Base-by-base conservation (phyloP, 2,888 invertebrate species). In the Thera britannica region DNA sequence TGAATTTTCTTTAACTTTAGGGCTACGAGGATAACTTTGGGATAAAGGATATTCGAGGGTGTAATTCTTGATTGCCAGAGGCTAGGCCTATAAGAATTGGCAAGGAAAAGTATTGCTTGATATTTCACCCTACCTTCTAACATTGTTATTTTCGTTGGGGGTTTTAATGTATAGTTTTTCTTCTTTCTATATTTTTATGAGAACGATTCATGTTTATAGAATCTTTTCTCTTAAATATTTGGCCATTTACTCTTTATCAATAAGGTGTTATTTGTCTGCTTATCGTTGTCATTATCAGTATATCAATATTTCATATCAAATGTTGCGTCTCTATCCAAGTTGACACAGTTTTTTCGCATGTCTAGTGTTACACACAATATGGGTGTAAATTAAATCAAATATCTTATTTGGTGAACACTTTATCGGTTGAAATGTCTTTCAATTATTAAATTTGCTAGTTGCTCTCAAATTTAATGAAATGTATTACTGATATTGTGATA, bases 311-410 rank as follows among this genome's bases (percentile, higher is more conserved):
- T 23, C 23, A 23, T 52, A 52, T 52, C 52, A 9, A 57, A 57
- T 57, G 48, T 52, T 36, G 11, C 2, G 4, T 34, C 38, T 51
- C 38, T 61, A 68, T 65, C 61, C 64, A 61, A 34, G 64, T 67
- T 71, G 72, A 69, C 67, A 67, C 57, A 64, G 58, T 72, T 74
- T 70, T 70, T 72, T 65, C 34, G n/a, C 67, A 35, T 48, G 49
- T 57, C 56, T 67, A 62, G 65, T 70, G 65, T 44, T 7, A 44
- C 44, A 6, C 62, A 67, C 54, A 61, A 60, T 54, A 63, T n/a
- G 59, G 35, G 55, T 52, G 64, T 68, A 67, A 62, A 65, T 69
- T 0, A 65, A 2, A 63, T 54, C 57, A 58, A 62, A 67, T 38
- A 57, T 71, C 23, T 36, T 74, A 65, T 72, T 72, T 72, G 64